Percentiles rank a stretch among this genome's conserved stretches.
Conservation (phyloP, 1,140 invertebrate genomes). For the Drosophila pachea region DNA sequence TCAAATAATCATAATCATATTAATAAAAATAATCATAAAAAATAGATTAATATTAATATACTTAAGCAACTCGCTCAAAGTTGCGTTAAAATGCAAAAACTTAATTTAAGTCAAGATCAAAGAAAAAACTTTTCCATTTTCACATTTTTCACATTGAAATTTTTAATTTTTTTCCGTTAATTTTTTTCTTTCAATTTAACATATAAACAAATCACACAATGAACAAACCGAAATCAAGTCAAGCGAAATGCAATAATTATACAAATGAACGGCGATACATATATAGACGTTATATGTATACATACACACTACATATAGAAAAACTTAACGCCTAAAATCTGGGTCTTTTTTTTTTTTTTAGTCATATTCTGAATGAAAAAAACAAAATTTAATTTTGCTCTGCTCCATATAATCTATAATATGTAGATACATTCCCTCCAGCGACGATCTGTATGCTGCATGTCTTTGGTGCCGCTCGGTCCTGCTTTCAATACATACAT, state of each 20-base stretch:
- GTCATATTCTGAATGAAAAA: constrained; percentile 31
- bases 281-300: constrained; percentile 2
- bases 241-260: constrained; percentile 41
- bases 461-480: constrained; percentile 70
- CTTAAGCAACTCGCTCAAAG: constrained; percentile 64
- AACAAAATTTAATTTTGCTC: constrained; percentile 70
- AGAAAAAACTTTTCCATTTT: constrained; percentile 18
- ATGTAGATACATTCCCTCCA: constrained; percentile 19
- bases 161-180: constrained; percentile 17
- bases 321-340: constrained; percentile 66
- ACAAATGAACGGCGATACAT: constrained; percentile 32
- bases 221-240: constrained; percentile 44
- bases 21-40: constrained; percentile 49
- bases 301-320: constrained; percentile 22
- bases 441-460: constrained; percentile 46
- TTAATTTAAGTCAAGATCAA: constrained; percentile 25
- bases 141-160: constrained; percentile 31
- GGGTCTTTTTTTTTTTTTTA: constrained; percentile 66
- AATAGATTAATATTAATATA: constrained; percentile 52
- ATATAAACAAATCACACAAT: constrained; percentile 44
- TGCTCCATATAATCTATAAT: constrained; percentile 20
- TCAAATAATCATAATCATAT: constrained; percentile 57
- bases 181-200: constrained; percentile 14
- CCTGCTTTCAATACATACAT: constrained; percentile 32
- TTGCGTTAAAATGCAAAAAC: constrained; percentile 51